phyloP scores from a whole-genome alignment of 2,113 vertebrate species.

The Dasyornis broadbenti region DNA sequence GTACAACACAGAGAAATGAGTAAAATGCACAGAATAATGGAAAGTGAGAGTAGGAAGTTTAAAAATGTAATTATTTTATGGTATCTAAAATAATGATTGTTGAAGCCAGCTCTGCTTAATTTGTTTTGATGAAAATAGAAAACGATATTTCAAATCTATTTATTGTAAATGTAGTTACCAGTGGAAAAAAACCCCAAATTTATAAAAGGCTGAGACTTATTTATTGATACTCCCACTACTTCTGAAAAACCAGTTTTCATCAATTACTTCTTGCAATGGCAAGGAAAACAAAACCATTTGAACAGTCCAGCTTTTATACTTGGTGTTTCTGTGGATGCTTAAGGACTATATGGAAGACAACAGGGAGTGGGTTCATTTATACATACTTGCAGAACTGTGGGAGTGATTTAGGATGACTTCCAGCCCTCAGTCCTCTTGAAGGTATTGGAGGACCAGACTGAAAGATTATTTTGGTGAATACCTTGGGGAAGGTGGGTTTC shows the following conservation, averaged over 20 bases:
- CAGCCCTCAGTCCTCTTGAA: neutral
- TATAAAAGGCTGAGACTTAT: neutral
- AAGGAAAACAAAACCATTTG: neutral
- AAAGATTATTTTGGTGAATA: neutral
- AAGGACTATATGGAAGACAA: neutral
- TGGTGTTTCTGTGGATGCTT: neutral
- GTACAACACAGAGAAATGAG: neutral
- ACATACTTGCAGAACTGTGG: neutral
- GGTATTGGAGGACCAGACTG: neutral
- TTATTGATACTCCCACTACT: neutral
- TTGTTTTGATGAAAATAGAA: slow-evolving; percentile 13
- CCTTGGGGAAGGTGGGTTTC: neutral
- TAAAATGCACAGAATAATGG: neutral
- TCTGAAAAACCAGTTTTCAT: neutral
- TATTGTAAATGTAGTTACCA: neutral
- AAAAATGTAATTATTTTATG: neutral
- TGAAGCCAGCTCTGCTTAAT: neutral
- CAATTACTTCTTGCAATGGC: neutral
- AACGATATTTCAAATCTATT: neutral
- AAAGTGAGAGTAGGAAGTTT: neutral
- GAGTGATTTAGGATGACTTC: neutral
- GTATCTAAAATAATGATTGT: neutral
- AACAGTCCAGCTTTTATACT: neutral
- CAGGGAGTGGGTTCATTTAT: neutral
- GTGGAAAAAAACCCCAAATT: neutral